Base-by-base conservation (phyloP, 2,797 vertebrate species). In the Artibeus jamaicensis region DNA sequence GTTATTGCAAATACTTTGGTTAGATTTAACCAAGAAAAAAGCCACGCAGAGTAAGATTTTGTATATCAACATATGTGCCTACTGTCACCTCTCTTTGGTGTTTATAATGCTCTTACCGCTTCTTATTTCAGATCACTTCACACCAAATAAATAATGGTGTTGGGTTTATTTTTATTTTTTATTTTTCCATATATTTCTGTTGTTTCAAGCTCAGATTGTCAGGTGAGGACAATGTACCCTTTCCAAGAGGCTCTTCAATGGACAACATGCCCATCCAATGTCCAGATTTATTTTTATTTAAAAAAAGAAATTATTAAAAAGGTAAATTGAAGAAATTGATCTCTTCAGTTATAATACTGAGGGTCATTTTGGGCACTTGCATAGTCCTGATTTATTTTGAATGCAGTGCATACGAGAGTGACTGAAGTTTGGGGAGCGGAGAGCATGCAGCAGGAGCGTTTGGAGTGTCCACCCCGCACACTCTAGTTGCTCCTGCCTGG, bases 11-110 rank as follows among this genome's bases (percentile, higher is more conserved):
- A 81, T 48, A 5, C 62, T 91, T 86, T 79, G 37, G 39, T 88
- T 82, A 86, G 74, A 81, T 77, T 89, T 89, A 88, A 94, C 29
- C 18, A 24, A 81, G 88, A 92, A 93, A 83, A 85, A 76, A 95
- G 50, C 8, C 32, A 3, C 12, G 19, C 55, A 65, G 39, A 73
- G 65, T 59, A 57, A 91, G 71, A 65, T 9, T 79, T 70, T 68
- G 8, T 62, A 6, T 48, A 77, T 70, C 62, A 57, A 9, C 37
- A 8, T 19, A 8, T 19, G 2, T 62, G 22, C 26, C 71, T 39
- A 68, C 26, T 50, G 6, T 55, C 67, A 53, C 39, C 29, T 92
- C 39, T 83, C 62, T 86, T 79, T 42, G 8, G 22, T 70, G 15
- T 92, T 82, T 73, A 32, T 19, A 78, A 48, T 34, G 68, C 32